phyloP scores from a whole-genome alignment of 2,113 vertebrate genomes.

The Elachura formosa region DNA sequence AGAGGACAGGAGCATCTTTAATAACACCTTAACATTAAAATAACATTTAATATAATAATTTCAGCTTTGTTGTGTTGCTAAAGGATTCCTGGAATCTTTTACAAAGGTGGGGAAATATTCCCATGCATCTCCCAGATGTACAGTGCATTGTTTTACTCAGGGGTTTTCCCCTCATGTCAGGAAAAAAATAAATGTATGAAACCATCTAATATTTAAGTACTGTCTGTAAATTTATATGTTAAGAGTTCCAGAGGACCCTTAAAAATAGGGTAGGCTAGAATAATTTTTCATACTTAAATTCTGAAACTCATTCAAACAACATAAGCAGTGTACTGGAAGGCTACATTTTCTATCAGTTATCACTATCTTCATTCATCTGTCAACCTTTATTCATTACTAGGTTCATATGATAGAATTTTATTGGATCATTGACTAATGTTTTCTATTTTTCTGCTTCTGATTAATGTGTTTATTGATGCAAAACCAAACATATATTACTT shows the following conservation, averaged over 20 bases:
- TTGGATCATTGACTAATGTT: constrained; percentile 40
- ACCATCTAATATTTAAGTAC: background rate
- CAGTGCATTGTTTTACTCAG: rapidly evolving
- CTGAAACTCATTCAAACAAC: background rate
- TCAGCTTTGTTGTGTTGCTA: background rate
- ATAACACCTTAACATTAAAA: background rate
- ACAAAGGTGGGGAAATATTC: background rate
- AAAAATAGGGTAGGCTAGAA: background rate
- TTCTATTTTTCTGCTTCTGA: constrained; percentile 25
- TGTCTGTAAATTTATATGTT: background rate
- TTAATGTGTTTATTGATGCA: constrained; percentile 38
- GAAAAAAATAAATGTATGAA: background rate
- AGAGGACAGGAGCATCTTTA: background rate
- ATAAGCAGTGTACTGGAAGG: background rate
- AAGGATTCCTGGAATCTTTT: background rate
- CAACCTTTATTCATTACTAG: constrained; percentile 14
- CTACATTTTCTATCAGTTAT: background rate
- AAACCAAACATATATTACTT: constrained; percentile 21
- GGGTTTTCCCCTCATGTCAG: background rate
- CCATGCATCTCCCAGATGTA: background rate
- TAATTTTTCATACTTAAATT: background rate
- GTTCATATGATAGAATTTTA: background rate
- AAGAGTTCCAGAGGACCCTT: background rate
- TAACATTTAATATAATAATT: background rate
- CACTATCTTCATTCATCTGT: constrained; percentile 1